A percentile compares a stretch with the other conserved stretches of the same genome.
phyloP scores from a whole-genome alignment of 2,888 invertebrate species.

The Epirrita christyi region DNA sequence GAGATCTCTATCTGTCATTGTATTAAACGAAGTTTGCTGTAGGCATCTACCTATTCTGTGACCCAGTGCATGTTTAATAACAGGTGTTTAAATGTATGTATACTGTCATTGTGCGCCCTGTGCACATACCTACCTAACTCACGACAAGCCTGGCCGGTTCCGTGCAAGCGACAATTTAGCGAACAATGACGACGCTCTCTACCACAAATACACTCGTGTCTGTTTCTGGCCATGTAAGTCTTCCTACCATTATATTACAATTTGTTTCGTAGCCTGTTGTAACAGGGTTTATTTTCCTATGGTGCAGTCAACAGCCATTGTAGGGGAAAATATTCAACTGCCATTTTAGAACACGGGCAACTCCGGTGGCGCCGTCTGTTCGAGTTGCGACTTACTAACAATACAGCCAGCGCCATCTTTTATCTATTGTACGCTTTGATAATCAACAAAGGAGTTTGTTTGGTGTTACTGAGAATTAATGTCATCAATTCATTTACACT shows the following conservation, averaged over 20 bases:
- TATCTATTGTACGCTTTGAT: constrained; percentile 78
- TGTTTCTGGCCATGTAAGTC: constrained; percentile 73
- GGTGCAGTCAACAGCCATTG: constrained; percentile 48
- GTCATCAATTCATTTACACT: constrained; percentile 23
- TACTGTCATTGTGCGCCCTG: constrained; percentile 74
- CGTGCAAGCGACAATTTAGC: constrained; percentile 84
- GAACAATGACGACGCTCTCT: constrained; percentile 81
- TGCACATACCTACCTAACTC: constrained; percentile 79
- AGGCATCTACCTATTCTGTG: constrained; percentile 63
- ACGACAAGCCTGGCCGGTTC: constrained; percentile 81
- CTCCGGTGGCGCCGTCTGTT: constrained; percentile 83
- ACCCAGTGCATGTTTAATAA: constrained; percentile 80
- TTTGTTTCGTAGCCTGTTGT: constrained; percentile 44
- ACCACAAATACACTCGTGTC: constrained; percentile 78
- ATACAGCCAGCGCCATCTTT: constrained; percentile 80
- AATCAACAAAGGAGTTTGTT: constrained; percentile 71
- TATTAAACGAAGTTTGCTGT: constrained; percentile 73
- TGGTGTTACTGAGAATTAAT: constrained; percentile 51
- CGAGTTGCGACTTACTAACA: constrained; percentile 72
- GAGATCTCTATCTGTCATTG: constrained; percentile 79
- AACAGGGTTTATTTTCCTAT: constrained; percentile 51
- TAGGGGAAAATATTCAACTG: constrained; percentile 81
- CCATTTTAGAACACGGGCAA: constrained; percentile 81
- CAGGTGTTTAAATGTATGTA: constrained; percentile 83
- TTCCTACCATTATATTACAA: constrained; percentile 47